Evolutionary conservation across 2,797 vertebrate genomes (phyloP).

Genomic region (Monodelphis domestica): DNA sequence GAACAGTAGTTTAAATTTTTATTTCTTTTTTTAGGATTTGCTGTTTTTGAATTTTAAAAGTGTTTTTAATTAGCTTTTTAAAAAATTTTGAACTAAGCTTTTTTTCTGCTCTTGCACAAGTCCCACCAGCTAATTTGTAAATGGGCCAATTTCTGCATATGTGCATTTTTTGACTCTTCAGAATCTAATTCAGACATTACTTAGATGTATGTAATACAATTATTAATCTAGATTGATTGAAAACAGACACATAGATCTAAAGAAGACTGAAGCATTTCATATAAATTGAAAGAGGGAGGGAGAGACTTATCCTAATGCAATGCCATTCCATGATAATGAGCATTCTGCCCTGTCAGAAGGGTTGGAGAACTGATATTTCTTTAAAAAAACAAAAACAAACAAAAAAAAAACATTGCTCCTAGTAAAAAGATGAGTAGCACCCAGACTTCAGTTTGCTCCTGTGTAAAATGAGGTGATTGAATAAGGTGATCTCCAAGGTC

Average conservation of each 20-base stretch:
- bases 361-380: not conserved
- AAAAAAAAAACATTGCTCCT: not conserved
- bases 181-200: not conserved
- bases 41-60: not conserved
- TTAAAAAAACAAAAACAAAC: not conserved
- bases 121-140: slow-evolving; percentile 27
- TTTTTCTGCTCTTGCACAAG: not conserved
- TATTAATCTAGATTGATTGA: not conserved
- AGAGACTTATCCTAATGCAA: not conserved
- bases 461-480: not conserved
- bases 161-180: not conserved
- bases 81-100: not conserved
- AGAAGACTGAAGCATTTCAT: not conserved
- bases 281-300: too few relatives aligned
- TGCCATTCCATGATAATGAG: not conserved
- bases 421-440: not conserved
- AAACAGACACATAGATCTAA: not conserved
- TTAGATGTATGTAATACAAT: not conserved
- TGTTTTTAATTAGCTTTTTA: not conserved
- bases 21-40: not conserved
- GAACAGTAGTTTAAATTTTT: not conserved
- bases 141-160: not conserved
- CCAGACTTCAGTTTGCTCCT: not conserved
- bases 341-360: not conserved
- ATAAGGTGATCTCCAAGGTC: not conserved